A percentile compares a stretch with the other conserved stretches of the same genome.
phyloP scores from a whole-genome alignment of 23 tunicate species.

The Botrylloides violaceus region DNA sequence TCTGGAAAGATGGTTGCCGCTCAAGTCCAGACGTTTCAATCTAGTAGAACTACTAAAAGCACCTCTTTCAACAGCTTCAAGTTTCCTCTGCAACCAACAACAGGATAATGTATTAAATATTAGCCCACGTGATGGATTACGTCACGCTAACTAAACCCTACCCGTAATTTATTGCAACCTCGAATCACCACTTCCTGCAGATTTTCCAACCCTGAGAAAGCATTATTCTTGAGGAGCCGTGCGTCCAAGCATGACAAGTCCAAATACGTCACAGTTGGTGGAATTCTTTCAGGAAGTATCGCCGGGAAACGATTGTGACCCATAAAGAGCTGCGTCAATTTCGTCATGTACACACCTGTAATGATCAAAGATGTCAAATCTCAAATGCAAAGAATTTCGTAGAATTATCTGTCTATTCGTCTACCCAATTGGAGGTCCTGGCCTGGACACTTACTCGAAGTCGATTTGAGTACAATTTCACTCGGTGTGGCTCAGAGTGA shows the following conservation, averaged over 20 bases:
- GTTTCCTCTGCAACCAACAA: background rate
- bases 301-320: background rate
- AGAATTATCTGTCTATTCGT: too few species aligned
- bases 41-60: background rate
- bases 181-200: slow-evolving; percentile 26
- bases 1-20: slow-evolving; percentile 23
- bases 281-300: slow-evolving; percentile 8
- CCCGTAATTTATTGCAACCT: slow-evolving; percentile 21
- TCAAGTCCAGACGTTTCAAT: slow-evolving; percentile 18
- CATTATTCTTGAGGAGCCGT: background rate
- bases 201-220: slow-evolving; percentile 10
- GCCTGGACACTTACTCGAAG: too few species aligned
- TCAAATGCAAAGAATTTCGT: too few species aligned
- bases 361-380: too few species aligned
- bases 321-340: slow-evolving; percentile 14
- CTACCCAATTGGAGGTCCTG: too few species aligned
- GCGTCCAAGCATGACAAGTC: slow-evolving; percentile 12
- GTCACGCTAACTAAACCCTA: too few species aligned
- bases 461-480: too few species aligned
- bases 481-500: too few species aligned
- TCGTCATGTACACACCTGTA: slow-evolving; percentile 17
- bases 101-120: too few species aligned
- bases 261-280: slow-evolving; percentile 13
- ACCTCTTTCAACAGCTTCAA: background rate
- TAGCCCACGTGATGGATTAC: too few species aligned